phyloP scores from a whole-genome alignment of 2,797 vertebrate species.

The Acrossocheilus wenchowensis region DNA sequence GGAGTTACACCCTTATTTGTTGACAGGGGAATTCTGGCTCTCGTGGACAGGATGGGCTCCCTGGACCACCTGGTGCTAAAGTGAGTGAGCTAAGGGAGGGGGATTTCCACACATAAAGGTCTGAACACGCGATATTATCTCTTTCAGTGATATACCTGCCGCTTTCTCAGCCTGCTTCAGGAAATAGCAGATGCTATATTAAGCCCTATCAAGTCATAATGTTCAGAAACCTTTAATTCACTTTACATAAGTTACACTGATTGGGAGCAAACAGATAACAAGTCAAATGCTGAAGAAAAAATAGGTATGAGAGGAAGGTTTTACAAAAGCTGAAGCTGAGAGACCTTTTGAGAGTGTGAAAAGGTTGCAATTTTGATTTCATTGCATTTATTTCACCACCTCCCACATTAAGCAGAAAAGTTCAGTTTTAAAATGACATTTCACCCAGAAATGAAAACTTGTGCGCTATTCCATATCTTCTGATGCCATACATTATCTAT shows the following conservation, averaged over 20 bases:
- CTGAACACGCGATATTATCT: neutral
- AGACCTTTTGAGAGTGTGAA: neutral
- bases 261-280: neutral
- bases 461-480: neutral
- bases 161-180: neutral
- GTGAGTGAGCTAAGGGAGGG: constrained; percentile 56
- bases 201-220: neutral
- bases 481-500: neutral
- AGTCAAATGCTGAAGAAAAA: neutral
- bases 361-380: too few species aligned
- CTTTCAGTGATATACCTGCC: neutral
- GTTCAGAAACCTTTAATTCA: neutral
- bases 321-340: neutral
- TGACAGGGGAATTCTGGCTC: constrained; percentile 65
- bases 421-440: neutral
- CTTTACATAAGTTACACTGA: neutral
- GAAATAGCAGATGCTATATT: constrained; percentile 2
- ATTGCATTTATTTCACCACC: neutral
- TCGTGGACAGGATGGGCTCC: constrained; percentile 57
- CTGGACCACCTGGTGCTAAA: constrained; percentile 61
- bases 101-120: constrained; percentile 23
- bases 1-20: neutral
- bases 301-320: neutral
- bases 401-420: neutral
- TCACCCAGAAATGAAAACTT: neutral